Evolutionary conservation across 2,888 invertebrate genomes (phyloP).

Genomic region (Anarsia innoxiella): DNA sequence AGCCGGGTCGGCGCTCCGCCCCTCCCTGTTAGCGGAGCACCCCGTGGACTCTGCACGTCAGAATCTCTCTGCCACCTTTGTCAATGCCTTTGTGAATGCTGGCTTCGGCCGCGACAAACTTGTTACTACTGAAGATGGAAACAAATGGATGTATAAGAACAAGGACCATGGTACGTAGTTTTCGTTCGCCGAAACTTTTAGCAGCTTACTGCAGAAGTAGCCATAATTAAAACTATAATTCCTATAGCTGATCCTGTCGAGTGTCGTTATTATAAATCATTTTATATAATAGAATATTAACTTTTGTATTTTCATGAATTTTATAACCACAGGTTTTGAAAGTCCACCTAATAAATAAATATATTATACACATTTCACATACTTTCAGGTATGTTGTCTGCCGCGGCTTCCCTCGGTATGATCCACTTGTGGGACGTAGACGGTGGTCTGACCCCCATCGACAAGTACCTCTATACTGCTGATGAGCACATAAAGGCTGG

Average conservation of each 20-base stretch:
- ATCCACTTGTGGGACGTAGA: constrained; percentile 99
- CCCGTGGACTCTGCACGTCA: constrained; percentile 95
- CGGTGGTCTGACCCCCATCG: constrained; percentile 97
- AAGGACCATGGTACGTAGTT: constrained; percentile 95
- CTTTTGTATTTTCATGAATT: too few species aligned
- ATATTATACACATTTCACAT: too few species aligned
- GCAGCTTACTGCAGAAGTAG: too few species aligned
- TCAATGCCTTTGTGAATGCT: constrained; percentile 99
- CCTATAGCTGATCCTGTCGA: too few species aligned
- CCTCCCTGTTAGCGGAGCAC: constrained; percentile 83
- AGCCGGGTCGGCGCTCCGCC: constrained; percentile 77
- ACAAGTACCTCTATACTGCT: constrained; percentile 96
- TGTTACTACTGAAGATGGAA: constrained; percentile 88
- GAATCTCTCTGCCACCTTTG: constrained; percentile 97
- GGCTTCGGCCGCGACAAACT: constrained; percentile 98
- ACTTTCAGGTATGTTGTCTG: constrained; percentile 90
- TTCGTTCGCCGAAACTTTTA: too few species aligned
- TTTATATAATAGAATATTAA: too few species aligned
- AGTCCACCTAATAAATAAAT: too few species aligned
- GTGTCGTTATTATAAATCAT: too few species aligned
- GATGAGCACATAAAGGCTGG: constrained; percentile 99
- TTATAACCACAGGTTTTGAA: too few species aligned
- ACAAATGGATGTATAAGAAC: constrained; percentile 95
- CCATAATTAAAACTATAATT: too few species aligned
- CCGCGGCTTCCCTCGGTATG: constrained; percentile 96